Base-by-base conservation (phyloP, 2,113 vertebrate species). In the Sander lucioperca region DNA sequence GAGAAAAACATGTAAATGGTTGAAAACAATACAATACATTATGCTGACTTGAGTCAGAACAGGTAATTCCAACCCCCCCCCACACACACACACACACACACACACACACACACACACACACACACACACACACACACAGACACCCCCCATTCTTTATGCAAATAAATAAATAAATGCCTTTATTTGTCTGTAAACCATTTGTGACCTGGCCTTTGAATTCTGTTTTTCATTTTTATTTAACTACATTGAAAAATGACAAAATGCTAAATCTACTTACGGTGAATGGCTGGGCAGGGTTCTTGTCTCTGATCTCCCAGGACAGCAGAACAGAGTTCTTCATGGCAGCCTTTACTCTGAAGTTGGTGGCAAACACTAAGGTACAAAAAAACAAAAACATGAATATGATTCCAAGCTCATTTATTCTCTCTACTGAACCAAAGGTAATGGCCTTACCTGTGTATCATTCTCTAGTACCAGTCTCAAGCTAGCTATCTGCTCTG, bases 251-350 rank as follows among this genome's bases (percentile, higher is more conserved):
- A 75, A 13, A 7, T 61, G 5, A 13, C 45, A 25, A 77, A 63
- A 54, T 43, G 23, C 12, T 3, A 57, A 30, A 59, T 80, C 2
- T 21, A 74, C 96, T 96, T 93, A 99, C 98, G 78, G 98, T 98
- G 93, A 99, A 99, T 57, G 98, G 97, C 85, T 97, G 96, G 48
- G 96, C 94, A 48, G 97, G 97, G 91, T 97, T 99, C 87, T 97
- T 97, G 91, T 98, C 97, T 84, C 97, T 96, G 93, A 97, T 97
- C 94, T 99, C 98, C 98, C 98, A 99, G 39, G 96, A 97, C 39
- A 99, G 94, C 76, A 99, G 94, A 63, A 99, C 97, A 4, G 98
- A 98, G 80, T 97, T 98, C 96, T 99, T 99, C 97, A 99, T 99
- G 77, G 98, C 97, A 66, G 97, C 97, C 94, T 99, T 99, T 77